These are phyloP conservation scores for Euphonia xanthogaster DNA, from an alignment of 2,797 vertebrate species.

Conservation along the genomic window DNA sequence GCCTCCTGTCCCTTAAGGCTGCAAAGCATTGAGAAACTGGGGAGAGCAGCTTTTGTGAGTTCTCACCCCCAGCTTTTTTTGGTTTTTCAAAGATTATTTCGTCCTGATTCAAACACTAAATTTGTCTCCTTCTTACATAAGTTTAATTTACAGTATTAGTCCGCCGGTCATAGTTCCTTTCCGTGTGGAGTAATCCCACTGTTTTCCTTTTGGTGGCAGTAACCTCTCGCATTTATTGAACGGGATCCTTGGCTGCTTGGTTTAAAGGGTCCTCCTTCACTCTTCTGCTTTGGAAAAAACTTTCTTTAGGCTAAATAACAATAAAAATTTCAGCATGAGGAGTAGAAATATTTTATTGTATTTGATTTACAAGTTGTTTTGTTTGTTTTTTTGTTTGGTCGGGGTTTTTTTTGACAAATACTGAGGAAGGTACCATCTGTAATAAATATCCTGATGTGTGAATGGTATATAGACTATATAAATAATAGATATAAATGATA, in stretches of 20 bases:
- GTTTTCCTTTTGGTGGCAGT: constrained; percentile 66
- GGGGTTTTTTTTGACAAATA: background rate
- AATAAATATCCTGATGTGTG: background rate
- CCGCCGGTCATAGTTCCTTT: background rate
- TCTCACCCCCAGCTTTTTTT: background rate
- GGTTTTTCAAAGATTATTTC: background rate
- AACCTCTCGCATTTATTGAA: background rate
- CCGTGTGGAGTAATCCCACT: background rate
- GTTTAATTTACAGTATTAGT: background rate
- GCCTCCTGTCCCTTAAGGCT: background rate
- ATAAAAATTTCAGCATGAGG: background rate
- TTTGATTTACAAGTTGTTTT: constrained; percentile 6
- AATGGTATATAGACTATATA: background rate
- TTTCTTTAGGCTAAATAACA: background rate
- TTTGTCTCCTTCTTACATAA: background rate
- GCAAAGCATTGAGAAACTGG: background rate
- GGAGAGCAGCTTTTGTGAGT: background rate
- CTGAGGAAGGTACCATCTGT: background rate
- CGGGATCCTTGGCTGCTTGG: background rate
- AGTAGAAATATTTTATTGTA: background rate
- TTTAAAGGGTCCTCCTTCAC: background rate
- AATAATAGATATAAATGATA: background rate
- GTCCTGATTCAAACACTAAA: background rate
- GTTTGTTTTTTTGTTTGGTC: background rate
- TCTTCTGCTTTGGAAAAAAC: background rate